A percentile compares a stretch with the other conserved stretches of the same genome.
Conservation (phyloP, 2,888 invertebrate species). For the Lepidocyrtoides sp. region DNA sequence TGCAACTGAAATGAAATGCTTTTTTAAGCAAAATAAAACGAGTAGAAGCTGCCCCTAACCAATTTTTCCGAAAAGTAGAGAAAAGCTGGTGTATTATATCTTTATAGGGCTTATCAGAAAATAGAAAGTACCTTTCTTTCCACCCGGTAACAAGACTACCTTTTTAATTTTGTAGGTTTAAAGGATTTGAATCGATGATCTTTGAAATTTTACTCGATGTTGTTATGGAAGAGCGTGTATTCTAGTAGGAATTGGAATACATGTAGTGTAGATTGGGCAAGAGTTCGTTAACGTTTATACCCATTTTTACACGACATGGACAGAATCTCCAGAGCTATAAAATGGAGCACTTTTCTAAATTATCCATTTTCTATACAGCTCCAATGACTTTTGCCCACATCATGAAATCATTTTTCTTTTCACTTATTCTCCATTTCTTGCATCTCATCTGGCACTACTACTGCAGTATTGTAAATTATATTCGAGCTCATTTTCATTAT, state of each 20-base stretch:
- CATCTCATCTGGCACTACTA: neutral
- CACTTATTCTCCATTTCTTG: neutral
- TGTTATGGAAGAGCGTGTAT: too few species aligned
- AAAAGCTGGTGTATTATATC: too few species aligned
- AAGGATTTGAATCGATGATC: too few species aligned
- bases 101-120: too few species aligned
- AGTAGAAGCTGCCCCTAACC: neutral
- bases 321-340: neutral
- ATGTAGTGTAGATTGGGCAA: too few species aligned
- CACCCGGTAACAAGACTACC: neutral
- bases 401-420: conserved; percentile 11
- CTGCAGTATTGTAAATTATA: neutral
- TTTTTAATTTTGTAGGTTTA: neutral
- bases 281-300: too few species aligned
- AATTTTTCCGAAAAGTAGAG: neutral
- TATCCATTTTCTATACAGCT: conserved; percentile 37
- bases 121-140: too few species aligned
- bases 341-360: conserved; percentile 39
- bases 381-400: conserved; percentile 44
- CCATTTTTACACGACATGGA: too few species aligned
- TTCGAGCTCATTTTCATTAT: neutral
- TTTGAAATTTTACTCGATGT: too few species aligned
- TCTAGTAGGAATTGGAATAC: too few species aligned
- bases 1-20: neutral
- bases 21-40: neutral